A percentile compares a stretch with the other conserved stretches of the same genome.
Evolutionary conservation across 2,797 vertebrate genomes (phyloP).

Genomic region (Enteromius argenteus): DNA sequence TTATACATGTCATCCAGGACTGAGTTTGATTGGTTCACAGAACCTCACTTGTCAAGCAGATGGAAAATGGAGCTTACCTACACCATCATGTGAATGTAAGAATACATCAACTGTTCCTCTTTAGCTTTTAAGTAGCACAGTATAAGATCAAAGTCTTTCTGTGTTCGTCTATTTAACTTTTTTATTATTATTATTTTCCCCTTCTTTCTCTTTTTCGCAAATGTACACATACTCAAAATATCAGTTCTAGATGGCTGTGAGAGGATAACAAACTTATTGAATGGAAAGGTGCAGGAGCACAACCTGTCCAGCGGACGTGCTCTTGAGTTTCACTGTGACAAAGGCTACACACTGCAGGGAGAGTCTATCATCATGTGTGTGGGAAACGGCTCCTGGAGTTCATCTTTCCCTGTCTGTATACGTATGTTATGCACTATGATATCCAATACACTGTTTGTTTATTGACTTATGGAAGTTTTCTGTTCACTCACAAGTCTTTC

Average conservation of each 20-base stretch:
- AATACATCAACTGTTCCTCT: neutral
- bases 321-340: constrained; percentile 85
- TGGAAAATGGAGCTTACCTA: constrained; percentile 86
- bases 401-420: constrained; percentile 86
- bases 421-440: constrained; percentile 77
- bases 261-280: constrained; percentile 75
- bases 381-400: constrained; percentile 86
- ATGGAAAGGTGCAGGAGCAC: constrained; percentile 84
- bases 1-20: constrained; percentile 79
- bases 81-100: constrained; percentile 85
- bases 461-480: neutral
- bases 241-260: constrained; percentile 80
- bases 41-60: constrained; percentile 84
- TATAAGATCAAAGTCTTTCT: neutral
- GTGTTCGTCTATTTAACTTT: neutral
- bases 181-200: neutral
- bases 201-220: neutral
- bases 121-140: neutral
- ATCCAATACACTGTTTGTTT: neutral
- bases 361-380: constrained; percentile 82
- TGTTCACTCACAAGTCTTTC: neutral
- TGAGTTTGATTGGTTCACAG: constrained; percentile 79
- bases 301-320: constrained; percentile 81
- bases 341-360: constrained; percentile 88
- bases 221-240: neutral